Evolutionary conservation across 2,888 invertebrate species (phyloP).

Genomic region (Conops quadrifasciatus): DNA sequence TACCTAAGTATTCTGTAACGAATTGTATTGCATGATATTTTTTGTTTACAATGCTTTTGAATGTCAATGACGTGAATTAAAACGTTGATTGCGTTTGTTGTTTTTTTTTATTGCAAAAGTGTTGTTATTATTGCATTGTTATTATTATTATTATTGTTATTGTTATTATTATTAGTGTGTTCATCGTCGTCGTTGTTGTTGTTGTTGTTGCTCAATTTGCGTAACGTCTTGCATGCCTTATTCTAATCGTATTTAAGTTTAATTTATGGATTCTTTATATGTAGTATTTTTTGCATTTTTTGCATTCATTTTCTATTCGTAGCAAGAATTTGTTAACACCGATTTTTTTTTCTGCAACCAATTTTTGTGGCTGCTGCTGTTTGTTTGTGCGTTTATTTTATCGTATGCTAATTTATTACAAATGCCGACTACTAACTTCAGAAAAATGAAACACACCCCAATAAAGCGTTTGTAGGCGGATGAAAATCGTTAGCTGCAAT

Average conservation of each 20-base stretch:
- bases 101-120: background rate
- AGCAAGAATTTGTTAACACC: too few relatives aligned
- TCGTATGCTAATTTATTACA: too few relatives aligned
- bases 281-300: background rate
- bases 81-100: background rate
- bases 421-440: too few relatives aligned
- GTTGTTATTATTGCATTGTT: too few relatives aligned
- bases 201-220: slow-evolving; percentile 36
- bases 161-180: slow-evolving; percentile 10
- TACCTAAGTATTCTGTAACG: background rate
- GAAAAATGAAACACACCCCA: too few relatives aligned
- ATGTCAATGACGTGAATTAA: slow-evolving; percentile 29
- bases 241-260: slow-evolving; percentile 22
- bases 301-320: too few relatives aligned
- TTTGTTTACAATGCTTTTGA: slow-evolving; percentile 8
- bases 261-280: background rate
- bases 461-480: too few relatives aligned
- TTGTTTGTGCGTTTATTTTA: too few relatives aligned
- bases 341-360: background rate
- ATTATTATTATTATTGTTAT: slow-evolving; percentile 5
- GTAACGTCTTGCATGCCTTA: slow-evolving; percentile 39
- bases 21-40: slow-evolving; percentile 10
- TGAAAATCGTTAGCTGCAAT: too few relatives aligned
- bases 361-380: too few relatives aligned
- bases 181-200: slow-evolving; percentile 23